Evolutionary conservation across 2,113 vertebrate genomes (phyloP), one percentile per base, ranked within the genome.

Genomic region (Ptilorrhoa leucosticta): DNA sequence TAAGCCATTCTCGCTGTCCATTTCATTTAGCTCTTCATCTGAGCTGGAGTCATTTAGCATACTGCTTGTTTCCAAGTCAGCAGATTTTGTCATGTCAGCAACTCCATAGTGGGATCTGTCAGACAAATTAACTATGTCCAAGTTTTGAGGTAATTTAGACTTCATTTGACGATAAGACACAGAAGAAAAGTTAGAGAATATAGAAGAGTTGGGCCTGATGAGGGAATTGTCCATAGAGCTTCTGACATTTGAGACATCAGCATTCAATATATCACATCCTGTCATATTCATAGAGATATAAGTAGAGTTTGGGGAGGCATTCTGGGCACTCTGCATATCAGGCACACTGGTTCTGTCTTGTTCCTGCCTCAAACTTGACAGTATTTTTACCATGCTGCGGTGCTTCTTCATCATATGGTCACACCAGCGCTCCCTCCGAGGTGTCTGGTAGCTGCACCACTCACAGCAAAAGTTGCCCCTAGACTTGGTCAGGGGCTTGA

Each of bases 371-470:
- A 99, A 75, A 22, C 96, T 98, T 15, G 99, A 99, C 64, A 99
- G 97, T 89, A 99, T 99, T 97, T 99, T 99, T 68, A 99, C 99
- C 99, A 99, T 99, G 93, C 99, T 99, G 21, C 98, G 98, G 93
- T 99, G 99, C 73, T 99, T 99, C 96, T 99, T 99, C 98, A 99
- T 99, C 98, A 99, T 99, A 93, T 99, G 99, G 95, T 99, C 98
- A 87, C 99, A 99, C 99, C 99, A 99, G 90, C 98, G 98, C 75
- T 99, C 99, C 89, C 99, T 98, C 95, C 99, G 98, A 91, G 98
- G 98, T 26, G 99, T 99, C 98, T 99, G 98, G 96, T 99, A 99
- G 81, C 98, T 98, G 93, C 99, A 99, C 99, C 99, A 99, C 89
- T 99, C 99, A 58, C 99, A 99, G 88, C 98, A 99, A 79, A 99